Conservation (phyloP, 1,140 invertebrate genomes). For the Ladona fulva region DNA sequence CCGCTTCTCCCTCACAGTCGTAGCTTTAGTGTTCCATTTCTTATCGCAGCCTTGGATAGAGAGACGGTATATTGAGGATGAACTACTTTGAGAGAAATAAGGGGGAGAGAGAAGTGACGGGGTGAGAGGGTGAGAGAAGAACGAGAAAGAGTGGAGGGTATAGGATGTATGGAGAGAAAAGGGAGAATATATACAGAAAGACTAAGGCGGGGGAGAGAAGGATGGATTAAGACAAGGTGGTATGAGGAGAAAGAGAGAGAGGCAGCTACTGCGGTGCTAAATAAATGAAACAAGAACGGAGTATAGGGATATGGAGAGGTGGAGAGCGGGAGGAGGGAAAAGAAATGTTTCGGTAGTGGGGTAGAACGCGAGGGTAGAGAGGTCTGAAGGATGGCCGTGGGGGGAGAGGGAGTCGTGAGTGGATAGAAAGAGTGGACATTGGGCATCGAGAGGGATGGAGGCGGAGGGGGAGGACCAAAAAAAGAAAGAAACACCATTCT, state of each 20-base stretch:
- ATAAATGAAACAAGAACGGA: slow-evolving; percentile 5
- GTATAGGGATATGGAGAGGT: not conserved
- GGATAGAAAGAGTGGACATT: not conserved
- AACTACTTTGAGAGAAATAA: too few relatives aligned
- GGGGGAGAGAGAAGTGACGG: not conserved
- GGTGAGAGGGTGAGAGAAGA: not conserved
- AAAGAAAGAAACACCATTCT: slow-evolving; percentile 10
- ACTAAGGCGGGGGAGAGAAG: not conserved
- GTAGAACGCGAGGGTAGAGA: not conserved
- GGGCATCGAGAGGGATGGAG: not conserved
- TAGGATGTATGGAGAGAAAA: not conserved
- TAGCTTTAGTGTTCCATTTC: too few relatives aligned
- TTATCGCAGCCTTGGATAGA: too few relatives aligned
- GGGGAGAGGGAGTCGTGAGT: not conserved
- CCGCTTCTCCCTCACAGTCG: too few relatives aligned
- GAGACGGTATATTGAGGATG: too few relatives aligned
- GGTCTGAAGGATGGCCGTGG: not conserved
- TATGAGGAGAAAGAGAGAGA: not conserved
- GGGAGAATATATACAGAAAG: not conserved
- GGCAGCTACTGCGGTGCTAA: not conserved
- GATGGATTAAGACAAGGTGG: not conserved
- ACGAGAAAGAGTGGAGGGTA: not conserved
- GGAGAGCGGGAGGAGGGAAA: not conserved
- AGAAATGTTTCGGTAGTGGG: not conserved
- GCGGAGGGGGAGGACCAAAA: not conserved